A percentile compares a stretch with the other conserved stretches of the same genome.
phyloP scores from a whole-genome alignment of 2,888 invertebrate genomes.

The Odontocolon sp. region DNA sequence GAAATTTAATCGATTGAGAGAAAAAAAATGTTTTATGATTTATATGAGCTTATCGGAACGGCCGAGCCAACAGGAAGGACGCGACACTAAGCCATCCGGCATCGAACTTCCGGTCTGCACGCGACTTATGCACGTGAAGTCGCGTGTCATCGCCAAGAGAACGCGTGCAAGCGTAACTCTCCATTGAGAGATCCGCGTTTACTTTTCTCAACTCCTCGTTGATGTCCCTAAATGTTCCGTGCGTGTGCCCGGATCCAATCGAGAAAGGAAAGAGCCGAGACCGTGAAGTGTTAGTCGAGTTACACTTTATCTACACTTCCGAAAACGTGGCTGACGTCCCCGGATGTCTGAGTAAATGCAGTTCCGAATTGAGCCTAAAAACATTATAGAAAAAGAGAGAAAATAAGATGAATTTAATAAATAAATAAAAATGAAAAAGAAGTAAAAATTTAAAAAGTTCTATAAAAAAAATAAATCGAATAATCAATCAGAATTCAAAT shows the following conservation, averaged over 20 bases:
- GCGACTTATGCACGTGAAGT: conserved; percentile 76
- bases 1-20: neutral
- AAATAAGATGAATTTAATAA: neutral
- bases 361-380: neutral
- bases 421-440: neutral
- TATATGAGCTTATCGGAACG: conserved; percentile 4
- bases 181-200: conserved; percentile 17
- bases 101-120: conserved; percentile 73
- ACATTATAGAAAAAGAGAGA: neutral
- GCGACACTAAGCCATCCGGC: conserved; percentile 70
- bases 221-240: conserved; percentile 16
- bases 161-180: conserved; percentile 58
- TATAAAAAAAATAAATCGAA: too few relatives aligned
- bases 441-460: neutral
- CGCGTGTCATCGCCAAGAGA: conserved; percentile 68
- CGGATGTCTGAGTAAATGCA: conserved; percentile 2
- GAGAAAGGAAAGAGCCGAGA: conserved; percentile 33
- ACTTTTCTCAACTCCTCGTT: conserved; percentile 17
- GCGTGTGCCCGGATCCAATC: conserved; percentile 28
- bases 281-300: conserved; percentile 29
- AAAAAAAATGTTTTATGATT: neutral
- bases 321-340: conserved; percentile 14
- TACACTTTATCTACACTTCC: conserved; percentile 39
- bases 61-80: conserved; percentile 46
- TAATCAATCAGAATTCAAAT: too few relatives aligned